Conservation (phyloP, 1,140 invertebrate genomes). For the Papilio xuthus region DNA sequence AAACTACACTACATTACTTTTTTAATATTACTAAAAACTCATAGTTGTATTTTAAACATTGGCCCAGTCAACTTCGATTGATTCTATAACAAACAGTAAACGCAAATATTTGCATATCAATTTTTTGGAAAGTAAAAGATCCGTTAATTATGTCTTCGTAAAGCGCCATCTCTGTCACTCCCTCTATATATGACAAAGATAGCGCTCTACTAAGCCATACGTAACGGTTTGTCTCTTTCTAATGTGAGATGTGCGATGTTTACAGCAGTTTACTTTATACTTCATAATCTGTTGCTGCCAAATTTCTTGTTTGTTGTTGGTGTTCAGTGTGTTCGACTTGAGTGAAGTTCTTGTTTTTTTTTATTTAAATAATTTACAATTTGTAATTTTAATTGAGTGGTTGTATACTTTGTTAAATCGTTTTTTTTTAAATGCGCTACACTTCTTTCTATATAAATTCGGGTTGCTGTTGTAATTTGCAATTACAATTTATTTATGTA, state of each 20-base stretch:
- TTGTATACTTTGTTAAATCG: neutral
- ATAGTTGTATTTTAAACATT: neutral
- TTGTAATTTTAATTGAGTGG: neutral
- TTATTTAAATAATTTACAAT: conserved; percentile 31
- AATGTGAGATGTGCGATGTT: neutral
- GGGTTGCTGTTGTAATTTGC: neutral
- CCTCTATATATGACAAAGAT: neutral
- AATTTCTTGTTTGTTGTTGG: conserved; percentile 72
- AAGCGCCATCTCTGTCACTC: neutral
- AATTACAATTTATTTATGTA: neutral
- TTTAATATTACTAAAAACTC: neutral
- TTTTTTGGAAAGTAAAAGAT: neutral
- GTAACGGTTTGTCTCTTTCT: neutral
- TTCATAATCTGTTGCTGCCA: conserved; percentile 57
- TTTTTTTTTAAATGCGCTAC: neutral
- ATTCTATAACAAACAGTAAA: neutral
- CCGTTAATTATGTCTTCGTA: neutral
- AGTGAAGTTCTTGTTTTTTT: conserved; percentile 34
- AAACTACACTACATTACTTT: neutral
- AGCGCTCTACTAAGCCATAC: neutral
- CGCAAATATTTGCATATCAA: neutral
- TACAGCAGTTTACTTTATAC: conserved; percentile 10
- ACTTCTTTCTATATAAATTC: neutral
- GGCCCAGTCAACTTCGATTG: neutral
- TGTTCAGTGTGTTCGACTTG: conserved; percentile 71